Evolutionary conservation across 2,888 invertebrate genomes (phyloP), one percentile per base, ranked within the genome.

Genomic region (Hetaerina titia): DNA sequence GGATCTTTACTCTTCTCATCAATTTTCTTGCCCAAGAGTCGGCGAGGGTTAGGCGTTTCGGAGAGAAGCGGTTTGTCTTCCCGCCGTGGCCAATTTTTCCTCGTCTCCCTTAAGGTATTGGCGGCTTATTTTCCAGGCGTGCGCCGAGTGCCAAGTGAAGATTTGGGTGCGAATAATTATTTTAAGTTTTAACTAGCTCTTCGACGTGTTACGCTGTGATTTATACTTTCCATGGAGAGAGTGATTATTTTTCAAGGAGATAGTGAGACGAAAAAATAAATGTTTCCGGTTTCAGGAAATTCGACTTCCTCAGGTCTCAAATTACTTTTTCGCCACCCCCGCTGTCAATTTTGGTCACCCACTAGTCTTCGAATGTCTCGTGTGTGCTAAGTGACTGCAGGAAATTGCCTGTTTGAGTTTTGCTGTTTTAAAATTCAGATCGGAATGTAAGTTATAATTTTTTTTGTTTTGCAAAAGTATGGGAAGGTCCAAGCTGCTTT

Each of bases 141-240:
- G 11, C 31, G 81, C 81, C 81, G 31, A 69, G n/a, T 69, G 69
- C 22, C 69, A 81, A 81, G 81, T 81, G 81, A 81, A 81, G 81
- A 81, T 81, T 81, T n/a, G 81, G 81, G 25, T 31, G 31, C 81
- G 81, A 81, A 81, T 81, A 81, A 81, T 81, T 81, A 81, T 81
- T 81, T 81, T 31, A 81, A 81, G 81, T 81, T 81, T 81, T 81
- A 81, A 81, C 81, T 81, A 81, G 81, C 81, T 31, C 81, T 13
- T 81, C 31, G 25, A 31, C 31, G 9, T 31, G 81, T 81, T 81
- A 31, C 81, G n/a, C 81, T 31, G 81, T 81, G 81, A 81, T 81
- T 31, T 81, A 81, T 81, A 13, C 31, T 31, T 15, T 15, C 81
- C 25, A 13, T n/a, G 81, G 31, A 7, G 25, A 15, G 13, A 15